Evolutionary conservation across 2,113 vertebrate species (phyloP), one percentile per base, ranked within the genome.

Genomic region (Amphilophus citrinellus): DNA sequence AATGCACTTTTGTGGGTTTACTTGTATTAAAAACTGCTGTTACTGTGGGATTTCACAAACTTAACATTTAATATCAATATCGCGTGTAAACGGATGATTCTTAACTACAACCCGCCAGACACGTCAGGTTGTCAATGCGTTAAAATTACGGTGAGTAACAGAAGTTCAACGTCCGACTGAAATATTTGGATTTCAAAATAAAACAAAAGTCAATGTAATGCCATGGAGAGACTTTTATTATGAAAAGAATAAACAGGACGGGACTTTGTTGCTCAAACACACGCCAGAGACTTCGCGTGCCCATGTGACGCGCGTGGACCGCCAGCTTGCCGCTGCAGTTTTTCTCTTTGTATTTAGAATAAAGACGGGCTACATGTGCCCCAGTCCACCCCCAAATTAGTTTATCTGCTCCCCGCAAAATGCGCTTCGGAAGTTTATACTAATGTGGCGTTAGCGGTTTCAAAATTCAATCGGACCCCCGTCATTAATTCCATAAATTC

Each of bases 241-340:
- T 89, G 88, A 82, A 88, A 35, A 15, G 0, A 0, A 0, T 0
- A n/a, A 0, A 42, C 65, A 84, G 83, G 90, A 92, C 27, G 2
- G 6, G 1, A 6, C 10, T 1, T 61, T 3, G 2, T 59, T 14
- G 56, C 4, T 5, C 7, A 9, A 60, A 7, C 11, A 4, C 39
- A 61, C 59, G 4, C 65, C 15, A 22, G 42, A 22, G 3, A 22
- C 10, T 68, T 68, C 42, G 32, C 6, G 24, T 61, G 60, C n/a
- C 76, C 92, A 87, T 84, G 89, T 92, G 86, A 93, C 42, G 63
- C 27, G 68, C 61, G 75, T 68, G 30, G 63, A 10, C 35, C 3
- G 15, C 27, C 3, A 9, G 24, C 44, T 79, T 4, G 14, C 3
- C 7, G 7, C 17, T 18, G 79, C 14, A 35, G 76, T 44, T 65